Conservation (phyloP, 2,888 invertebrate species). For the Anthrax anthrax region DNA sequence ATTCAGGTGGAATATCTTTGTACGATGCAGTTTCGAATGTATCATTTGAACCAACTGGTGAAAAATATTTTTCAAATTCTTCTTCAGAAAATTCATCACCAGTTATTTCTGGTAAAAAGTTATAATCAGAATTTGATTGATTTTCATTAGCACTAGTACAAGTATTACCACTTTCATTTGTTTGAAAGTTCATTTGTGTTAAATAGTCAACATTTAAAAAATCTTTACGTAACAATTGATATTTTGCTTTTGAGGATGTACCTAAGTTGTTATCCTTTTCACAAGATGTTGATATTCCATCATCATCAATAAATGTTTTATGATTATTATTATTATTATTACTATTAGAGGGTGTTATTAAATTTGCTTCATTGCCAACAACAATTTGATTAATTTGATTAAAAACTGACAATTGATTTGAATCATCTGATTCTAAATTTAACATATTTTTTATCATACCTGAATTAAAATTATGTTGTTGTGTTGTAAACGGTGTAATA, state of each 20-base stretch:
- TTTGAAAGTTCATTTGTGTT: background rate
- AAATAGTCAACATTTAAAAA: background rate
- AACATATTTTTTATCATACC: conserved; percentile 11
- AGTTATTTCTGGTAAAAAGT: background rate
- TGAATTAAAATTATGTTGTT: conserved; percentile 4
- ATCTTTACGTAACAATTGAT: background rate
- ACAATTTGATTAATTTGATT: background rate
- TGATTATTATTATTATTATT: conserved; percentile 3
- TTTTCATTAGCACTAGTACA: background rate
- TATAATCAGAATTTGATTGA: conserved; percentile 2
- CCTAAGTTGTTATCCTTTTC: conserved; percentile 14
- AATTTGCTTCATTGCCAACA: background rate
- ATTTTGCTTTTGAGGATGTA: conserved; percentile 1
- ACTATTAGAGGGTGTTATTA: background rate
- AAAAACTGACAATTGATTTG: conserved; percentile 7
- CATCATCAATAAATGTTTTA: background rate
- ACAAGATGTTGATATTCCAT: conserved; percentile 5
- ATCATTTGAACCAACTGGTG: background rate
- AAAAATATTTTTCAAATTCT: conserved; percentile 2
- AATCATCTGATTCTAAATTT: conserved; percentile 5
- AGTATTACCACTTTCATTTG: conserved; percentile 1
- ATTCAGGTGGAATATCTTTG: background rate
- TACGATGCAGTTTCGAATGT: background rate
- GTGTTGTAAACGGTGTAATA: background rate
- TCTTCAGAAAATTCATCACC: background rate